A percentile compares a stretch with the other conserved stretches of the same genome.
phyloP scores from a whole-genome alignment of 2,797 vertebrate genomes.

The Varecia variegata region DNA sequence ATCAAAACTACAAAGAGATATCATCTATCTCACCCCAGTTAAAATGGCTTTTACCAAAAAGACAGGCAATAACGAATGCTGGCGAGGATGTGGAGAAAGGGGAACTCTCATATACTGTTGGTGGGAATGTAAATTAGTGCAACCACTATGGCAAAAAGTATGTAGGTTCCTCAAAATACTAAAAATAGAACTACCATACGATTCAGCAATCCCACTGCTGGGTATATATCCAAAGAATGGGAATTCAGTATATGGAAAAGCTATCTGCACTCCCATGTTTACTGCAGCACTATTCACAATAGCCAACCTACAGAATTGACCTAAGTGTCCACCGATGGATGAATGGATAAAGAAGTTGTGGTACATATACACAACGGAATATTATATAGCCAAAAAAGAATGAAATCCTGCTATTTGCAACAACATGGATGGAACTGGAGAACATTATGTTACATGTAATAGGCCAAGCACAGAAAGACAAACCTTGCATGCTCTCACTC shows the following conservation, averaged over 20 bases:
- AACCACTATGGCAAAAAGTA: background rate
- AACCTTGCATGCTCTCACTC: background rate
- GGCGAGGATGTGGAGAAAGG: background rate
- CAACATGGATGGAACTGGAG: background rate
- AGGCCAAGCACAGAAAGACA: background rate
- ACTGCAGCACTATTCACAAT: background rate
- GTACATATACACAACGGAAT: background rate
- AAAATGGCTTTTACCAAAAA: background rate
- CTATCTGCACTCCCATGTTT: background rate
- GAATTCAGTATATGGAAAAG: background rate
- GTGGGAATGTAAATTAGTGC: background rate
- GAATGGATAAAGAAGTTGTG: background rate
- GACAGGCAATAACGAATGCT: background rate
- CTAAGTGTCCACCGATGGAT: background rate
- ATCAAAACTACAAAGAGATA: background rate
- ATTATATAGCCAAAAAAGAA: background rate
- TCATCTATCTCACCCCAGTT: background rate
- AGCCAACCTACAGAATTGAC: background rate
- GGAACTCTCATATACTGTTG: background rate
- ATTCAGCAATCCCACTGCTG: background rate
- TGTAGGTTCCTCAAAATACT: background rate
- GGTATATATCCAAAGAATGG: background rate
- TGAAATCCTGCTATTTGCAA: background rate
- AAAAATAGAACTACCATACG: background rate
- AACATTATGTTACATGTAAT: background rate